Evolutionary conservation across 1,140 invertebrate species (phyloP).

Genomic region (Cyphomyrmex costatus): DNA sequence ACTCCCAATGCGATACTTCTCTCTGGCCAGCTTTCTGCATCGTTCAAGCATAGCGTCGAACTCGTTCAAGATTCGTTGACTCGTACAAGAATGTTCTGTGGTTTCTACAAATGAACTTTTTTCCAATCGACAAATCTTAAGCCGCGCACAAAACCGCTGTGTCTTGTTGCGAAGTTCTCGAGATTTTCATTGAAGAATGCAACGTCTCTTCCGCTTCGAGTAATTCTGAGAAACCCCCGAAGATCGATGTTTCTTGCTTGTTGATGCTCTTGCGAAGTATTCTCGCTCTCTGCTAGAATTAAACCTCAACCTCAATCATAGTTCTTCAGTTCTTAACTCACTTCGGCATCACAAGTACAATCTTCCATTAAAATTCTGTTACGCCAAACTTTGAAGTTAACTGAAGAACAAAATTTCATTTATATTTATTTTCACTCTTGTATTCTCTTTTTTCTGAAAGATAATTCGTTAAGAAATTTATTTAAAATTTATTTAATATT

Average conservation of each 20-base stretch:
- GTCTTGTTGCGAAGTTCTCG: conserved; percentile 21
- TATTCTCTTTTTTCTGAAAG: neutral
- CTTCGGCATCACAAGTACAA: neutral
- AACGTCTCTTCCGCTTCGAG: conserved; percentile 6
- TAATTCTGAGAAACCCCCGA: neutral
- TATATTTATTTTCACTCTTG: neutral
- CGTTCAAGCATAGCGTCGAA: conserved; percentile 10
- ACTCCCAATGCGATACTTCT: conserved; percentile 19
- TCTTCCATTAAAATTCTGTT: conserved; percentile 27
- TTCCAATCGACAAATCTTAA: conserved; percentile 54
- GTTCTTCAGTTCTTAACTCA: neutral
- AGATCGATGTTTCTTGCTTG: conserved; percentile 51
- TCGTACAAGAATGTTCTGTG: conserved; percentile 3
- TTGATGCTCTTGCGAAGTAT: conserved; percentile 17
- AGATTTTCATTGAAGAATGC: conserved; percentile 45
- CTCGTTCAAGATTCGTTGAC: conserved; percentile 44
- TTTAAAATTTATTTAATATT: neutral
- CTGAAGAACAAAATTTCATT: neutral
- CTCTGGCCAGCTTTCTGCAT: neutral
- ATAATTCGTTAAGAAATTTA: too few species aligned
- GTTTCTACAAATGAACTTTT: conserved; percentile 15
- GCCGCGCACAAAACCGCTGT: neutral
- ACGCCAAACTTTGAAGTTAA: neutral
- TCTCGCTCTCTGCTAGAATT: conserved; percentile 35
- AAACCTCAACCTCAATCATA: conserved; percentile 11